A percentile compares a stretch with the other conserved stretches of the same genome.
phyloP scores from a whole-genome alignment of 2,888 invertebrate genomes.

The Drosophila sordidapex region DNA sequence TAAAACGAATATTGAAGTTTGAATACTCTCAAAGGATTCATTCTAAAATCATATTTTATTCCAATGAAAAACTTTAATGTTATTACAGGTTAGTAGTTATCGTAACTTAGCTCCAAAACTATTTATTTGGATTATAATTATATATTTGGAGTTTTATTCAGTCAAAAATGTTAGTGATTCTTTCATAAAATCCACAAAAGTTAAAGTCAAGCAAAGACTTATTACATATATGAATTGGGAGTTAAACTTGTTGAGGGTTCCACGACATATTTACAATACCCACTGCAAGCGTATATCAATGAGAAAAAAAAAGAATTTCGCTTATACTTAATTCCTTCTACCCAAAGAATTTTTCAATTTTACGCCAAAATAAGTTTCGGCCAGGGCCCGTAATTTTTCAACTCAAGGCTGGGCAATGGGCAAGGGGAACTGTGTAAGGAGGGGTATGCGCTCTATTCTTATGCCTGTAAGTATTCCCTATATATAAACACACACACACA shows the following conservation, averaged over 20 bases:
- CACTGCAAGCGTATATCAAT: neutral
- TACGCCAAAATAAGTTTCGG: slow-evolving; percentile 83
- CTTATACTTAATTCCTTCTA: slow-evolving; percentile 71
- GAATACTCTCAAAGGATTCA: neutral
- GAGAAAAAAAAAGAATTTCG: slow-evolving; percentile 46
- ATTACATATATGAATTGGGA: neutral
- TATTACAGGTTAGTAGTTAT: neutral
- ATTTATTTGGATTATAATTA: no score
- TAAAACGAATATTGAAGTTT: neutral
- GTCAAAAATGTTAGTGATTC: neutral
- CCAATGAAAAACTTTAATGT: neutral
- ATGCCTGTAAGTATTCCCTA: neutral
- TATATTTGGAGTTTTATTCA: neutral
- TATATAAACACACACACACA: neutral
- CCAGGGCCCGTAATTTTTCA: slow-evolving; percentile 80
- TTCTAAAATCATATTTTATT: neutral
- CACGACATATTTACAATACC: neutral
- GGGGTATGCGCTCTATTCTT: neutral
- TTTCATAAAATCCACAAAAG: neutral
- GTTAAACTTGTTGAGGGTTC: neutral
- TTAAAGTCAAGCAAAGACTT: neutral
- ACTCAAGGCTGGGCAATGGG: slow-evolving; percentile 17
- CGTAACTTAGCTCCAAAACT: neutral
- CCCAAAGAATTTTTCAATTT: slow-evolving; percentile 84
- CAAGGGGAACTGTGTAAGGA: neutral